A percentile compares a stretch with the other conserved stretches of the same genome.
Evolutionary conservation across 2,797 vertebrate genomes (phyloP).

Genomic region (Rhabdophis nuchalis): DNA sequence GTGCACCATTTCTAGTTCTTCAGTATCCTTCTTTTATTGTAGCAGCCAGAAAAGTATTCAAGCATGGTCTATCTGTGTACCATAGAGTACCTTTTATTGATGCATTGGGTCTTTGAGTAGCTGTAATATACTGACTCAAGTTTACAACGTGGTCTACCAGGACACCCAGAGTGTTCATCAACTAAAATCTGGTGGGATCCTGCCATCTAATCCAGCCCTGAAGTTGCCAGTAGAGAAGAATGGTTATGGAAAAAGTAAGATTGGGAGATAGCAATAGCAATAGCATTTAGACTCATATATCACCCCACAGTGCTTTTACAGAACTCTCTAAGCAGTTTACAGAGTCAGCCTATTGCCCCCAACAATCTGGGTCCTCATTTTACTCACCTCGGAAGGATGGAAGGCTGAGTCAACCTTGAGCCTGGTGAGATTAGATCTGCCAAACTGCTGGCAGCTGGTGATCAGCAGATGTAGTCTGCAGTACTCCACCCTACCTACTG

Average conservation of each 20-base stretch:
- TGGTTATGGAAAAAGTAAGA: not conserved
- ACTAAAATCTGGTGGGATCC: not conserved
- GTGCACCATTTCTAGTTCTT: not conserved
- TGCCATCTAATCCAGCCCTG: not conserved
- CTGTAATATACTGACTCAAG: not conserved
- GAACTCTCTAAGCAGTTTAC: too few species aligned
- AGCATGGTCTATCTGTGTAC: not conserved
- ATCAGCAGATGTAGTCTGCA: too few species aligned
- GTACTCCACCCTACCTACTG: too few species aligned
- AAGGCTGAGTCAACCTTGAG: too few species aligned
- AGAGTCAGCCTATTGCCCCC: too few species aligned
- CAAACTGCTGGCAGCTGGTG: too few species aligned
- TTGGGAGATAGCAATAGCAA: not conserved
- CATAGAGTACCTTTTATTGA: not conserved
- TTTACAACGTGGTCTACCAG: not conserved
- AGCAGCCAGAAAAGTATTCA: not conserved
- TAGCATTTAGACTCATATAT: too few species aligned
- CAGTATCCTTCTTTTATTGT: not conserved
- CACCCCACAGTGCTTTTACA: too few species aligned
- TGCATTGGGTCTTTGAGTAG: not conserved
- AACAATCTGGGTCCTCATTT: too few species aligned
- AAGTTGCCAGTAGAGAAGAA: not conserved
- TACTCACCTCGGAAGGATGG: too few species aligned
- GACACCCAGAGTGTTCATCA: not conserved
- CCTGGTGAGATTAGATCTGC: too few species aligned